Evolutionary conservation across 2,113 vertebrate genomes (phyloP).

Genomic region (Zosterops lateralis): DNA sequence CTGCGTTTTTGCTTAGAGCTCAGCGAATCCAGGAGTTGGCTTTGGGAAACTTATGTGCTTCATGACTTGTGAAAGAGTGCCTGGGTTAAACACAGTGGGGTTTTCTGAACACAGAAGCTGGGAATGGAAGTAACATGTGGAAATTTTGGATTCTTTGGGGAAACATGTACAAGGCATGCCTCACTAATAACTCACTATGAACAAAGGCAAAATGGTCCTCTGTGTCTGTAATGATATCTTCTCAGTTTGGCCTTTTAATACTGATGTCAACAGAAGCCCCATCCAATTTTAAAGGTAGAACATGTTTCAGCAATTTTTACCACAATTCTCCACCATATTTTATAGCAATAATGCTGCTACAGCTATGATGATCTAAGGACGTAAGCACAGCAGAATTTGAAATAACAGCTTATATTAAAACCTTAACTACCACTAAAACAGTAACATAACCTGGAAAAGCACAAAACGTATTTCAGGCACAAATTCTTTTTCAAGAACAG

Average conservation of each 20-base stretch:
- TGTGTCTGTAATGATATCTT: not conserved
- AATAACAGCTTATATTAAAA: constrained; percentile 29
- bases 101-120: constrained; percentile 8
- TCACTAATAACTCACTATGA: constrained; percentile 30
- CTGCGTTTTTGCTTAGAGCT: constrained; percentile 31
- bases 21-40: not conserved
- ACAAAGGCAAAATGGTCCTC: constrained; percentile 16
- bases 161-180: constrained; percentile 31
- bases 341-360: not conserved
- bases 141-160: constrained; percentile 24
- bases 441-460: not conserved
- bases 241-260: constrained; percentile 3
- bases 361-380: not conserved
- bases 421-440: not conserved
- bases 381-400: not conserved
- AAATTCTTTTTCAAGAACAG: not conserved
- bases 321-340: not conserved
- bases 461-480: not conserved
- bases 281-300: not conserved
- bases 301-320: not conserved
- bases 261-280: not conserved
- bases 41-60: constrained; percentile 24
- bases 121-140: not conserved
- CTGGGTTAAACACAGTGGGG: not conserved
- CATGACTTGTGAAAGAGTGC: constrained; percentile 38